Percentiles rank a stretch among this genome's conserved stretches.
Conservation (phyloP, 2,797 vertebrate genomes). For the Triplophysa bombifrons region DNA sequence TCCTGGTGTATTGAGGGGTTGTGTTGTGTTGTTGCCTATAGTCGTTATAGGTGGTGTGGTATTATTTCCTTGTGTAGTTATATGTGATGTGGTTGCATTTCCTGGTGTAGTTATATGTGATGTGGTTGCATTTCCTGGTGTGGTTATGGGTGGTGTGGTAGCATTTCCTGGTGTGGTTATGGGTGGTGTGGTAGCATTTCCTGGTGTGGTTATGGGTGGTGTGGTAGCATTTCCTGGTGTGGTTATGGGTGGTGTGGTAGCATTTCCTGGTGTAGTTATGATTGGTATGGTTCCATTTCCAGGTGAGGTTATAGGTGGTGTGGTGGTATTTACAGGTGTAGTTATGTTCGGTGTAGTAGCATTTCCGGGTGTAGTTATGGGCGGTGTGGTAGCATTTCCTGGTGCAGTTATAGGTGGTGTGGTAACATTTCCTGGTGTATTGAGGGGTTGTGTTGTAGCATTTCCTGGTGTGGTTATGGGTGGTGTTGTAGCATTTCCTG, state of each 20-base stretch:
- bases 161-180: slow-evolving; percentile 24
- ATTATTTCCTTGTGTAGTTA: no score
- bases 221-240: not conserved
- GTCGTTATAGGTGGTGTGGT: not conserved
- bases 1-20: not conserved
- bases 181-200: not conserved
- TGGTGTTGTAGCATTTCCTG: not conserved
- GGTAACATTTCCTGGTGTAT: slow-evolving; percentile 2
- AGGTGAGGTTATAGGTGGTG: not conserved
- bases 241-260: not conserved
- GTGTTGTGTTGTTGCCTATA: not conserved
- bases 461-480: not conserved
- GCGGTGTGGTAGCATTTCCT: no score
- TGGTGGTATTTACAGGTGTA: not conserved
- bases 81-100: no score
- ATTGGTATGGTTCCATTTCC: no score
- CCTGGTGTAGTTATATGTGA: not conserved
- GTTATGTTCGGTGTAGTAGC: not conserved
- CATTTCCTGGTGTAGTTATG: no score
- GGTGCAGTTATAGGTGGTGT: slow-evolving; percentile 33
- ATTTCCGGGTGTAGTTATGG: not conserved
- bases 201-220: not conserved
- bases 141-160: not conserved
- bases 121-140: slow-evolving; percentile 14
- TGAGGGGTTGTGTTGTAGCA: not conserved